Percentiles rank a stretch among this genome's conserved stretches.
phyloP scores from a whole-genome alignment of 2,113 vertebrate species.

The Semnornis frantzii region DNA sequence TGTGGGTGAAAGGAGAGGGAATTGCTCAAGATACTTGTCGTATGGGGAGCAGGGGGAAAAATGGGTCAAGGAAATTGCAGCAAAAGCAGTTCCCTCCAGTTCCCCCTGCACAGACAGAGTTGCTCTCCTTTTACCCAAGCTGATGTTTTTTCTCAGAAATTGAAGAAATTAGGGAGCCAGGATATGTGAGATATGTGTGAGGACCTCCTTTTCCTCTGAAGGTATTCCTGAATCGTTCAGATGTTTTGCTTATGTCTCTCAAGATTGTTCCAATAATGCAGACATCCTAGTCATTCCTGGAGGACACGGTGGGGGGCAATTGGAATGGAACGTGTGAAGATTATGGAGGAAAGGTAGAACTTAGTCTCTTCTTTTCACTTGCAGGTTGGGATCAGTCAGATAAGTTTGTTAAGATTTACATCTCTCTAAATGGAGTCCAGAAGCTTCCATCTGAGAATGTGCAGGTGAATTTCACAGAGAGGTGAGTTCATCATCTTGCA shows the following conservation, averaged over 20 bases:
- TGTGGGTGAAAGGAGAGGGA: conserved; percentile 34
- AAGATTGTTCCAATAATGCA: not conserved
- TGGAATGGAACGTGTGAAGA: not conserved
- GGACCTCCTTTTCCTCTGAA: not conserved
- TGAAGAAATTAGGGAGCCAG: not conserved
- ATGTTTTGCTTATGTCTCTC: not conserved
- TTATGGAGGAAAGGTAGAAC: not conserved
- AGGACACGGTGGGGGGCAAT: not conserved
- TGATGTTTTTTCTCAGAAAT: fast-evolving
- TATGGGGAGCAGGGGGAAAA: not conserved
- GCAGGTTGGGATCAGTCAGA: conserved; percentile 99
- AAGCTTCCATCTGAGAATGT: conserved; percentile 89
- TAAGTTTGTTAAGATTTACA: conserved; percentile 96
- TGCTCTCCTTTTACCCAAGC: not conserved
- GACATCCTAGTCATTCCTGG: not conserved
- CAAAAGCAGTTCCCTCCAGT: not conserved
- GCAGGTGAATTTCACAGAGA: conserved; percentile 88
- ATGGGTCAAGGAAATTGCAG: conserved; percentile 23
- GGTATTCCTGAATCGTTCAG: not conserved
- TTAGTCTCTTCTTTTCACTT: not conserved
- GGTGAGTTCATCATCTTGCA: conserved; percentile 75
- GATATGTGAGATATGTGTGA: not conserved
- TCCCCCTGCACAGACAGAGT: not conserved
- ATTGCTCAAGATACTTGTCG: not conserved
- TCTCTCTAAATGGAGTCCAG: conserved; percentile 90